Base-by-base conservation (phyloP, 2,888 invertebrate species). In the Doris montereyensis region DNA sequence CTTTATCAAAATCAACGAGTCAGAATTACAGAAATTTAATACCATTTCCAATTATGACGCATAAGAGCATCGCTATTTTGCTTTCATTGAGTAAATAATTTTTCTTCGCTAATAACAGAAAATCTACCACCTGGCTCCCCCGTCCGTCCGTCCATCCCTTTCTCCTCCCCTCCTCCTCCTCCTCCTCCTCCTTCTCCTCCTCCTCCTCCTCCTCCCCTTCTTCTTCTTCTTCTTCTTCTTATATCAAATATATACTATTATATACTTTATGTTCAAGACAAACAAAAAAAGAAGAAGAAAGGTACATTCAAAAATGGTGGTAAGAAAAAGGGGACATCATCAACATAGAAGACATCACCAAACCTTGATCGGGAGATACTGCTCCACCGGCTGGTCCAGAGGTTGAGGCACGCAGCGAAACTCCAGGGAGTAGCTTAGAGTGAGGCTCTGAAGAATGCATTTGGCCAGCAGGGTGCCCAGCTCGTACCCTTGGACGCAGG, bases 331-430 rank as follows among this genome's bases (percentile, higher is more conserved):
- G 17, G 13, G 24, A 34, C 57, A 41, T 1, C 57, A 41, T 2
- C 17, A 52, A 52, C 13, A 72, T 35, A 24, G 17, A 21, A 2
- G n/a, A n/a, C n/a, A n/a, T n/a, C n/a, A n/a, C 17, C 85, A 81
- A 87, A 94, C 94, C 91, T 93, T 89, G 76, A 96, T 93, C 10
- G 95, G 94, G 67, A 96, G 92, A 92, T 94, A 95, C 79, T 95
- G 94, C 79, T 94, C 93, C 0, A 95, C 93, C 0, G 94, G 94
- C 58, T 93, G 92, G 26, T 94, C 94, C 85, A 94, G 94, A 81
- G 94, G 93, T 26, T 93, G 91, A 0, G 93, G 91, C 0, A 93
- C 93, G 88, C 94, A 94, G 84, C 93, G 92, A 92, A 94, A 93
- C 88, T 95, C 94, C 62, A 93, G 92, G 13, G 95, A 93, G 83